Base-by-base conservation (phyloP, 1,140 invertebrate species). In the Cephus cinctus region DNA sequence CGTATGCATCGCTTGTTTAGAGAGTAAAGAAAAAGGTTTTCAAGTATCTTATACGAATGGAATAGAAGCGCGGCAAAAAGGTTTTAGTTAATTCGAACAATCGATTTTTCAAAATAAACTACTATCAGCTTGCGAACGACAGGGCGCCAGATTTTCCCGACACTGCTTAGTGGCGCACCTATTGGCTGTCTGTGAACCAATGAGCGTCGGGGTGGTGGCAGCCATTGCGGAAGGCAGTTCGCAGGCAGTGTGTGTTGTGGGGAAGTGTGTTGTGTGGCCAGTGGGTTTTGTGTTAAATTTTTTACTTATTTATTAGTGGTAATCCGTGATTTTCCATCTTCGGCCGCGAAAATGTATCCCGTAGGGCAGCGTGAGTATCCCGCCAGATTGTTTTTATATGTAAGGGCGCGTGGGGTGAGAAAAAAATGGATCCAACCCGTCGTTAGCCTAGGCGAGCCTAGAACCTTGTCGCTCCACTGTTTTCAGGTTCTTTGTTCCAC, bases 341-440 rank as follows among this genome's bases (percentile, higher is more conserved):
- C 63, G 48, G 50, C 54, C 53, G 59, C 59, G 46, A 74, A 64
- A 57, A 78, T 79, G 76, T 77, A 77, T 63, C 76, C 77, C 46
- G 75, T 78, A 69, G 77, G 76, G 56, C 76, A 78, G 61, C 67
- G 76, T 78, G 64, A 79, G 76, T 78, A 67, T 38, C 20, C 14
- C 1, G 21, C 20, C 14, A 38, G n/a, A 23, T 34, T 44, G n/a
- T 43, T 5, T 45, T 39, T 19, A 31, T 4, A 1, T 12, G 20
- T 21, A 30, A 16, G 16, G 4, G 5, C 11, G 20, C n/a, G 25
- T 38, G 34, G 43, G 30, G 14, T 27, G 9, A 40, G 42, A n/a
- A 27, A 25, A 41, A 25, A 50, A 31, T 9, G 27, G 21, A 47
- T 5, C 39, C 31, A 27, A 23, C 21, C 34, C 22, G 44, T 41